These are phyloP conservation scores for Tapirus terrestris DNA, from an alignment of 2,113 vertebrate species.

Conservation along the genomic window DNA sequence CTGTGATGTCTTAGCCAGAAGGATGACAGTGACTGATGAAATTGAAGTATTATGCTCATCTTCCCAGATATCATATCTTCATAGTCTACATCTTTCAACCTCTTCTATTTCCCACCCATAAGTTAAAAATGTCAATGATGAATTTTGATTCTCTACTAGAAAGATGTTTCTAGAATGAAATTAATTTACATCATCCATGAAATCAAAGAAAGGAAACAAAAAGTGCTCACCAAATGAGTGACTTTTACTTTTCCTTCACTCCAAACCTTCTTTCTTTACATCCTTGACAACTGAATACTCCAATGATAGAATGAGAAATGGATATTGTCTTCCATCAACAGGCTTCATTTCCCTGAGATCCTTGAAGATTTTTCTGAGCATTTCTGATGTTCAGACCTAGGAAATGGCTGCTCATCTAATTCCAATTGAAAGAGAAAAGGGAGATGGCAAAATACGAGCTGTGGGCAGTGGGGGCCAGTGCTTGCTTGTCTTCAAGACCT, in stretches of 20 bases:
- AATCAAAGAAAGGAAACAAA: slow-evolving; percentile 25
- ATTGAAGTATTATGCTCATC: too few relatives aligned
- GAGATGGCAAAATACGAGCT: background rate
- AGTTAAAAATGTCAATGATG: background rate
- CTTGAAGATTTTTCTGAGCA: background rate
- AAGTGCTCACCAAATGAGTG: background rate
- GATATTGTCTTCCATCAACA: background rate
- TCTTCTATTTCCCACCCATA: background rate
- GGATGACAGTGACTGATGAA: background rate
- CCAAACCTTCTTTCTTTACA: background rate
- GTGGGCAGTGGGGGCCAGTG: background rate
- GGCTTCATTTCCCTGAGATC: background rate
- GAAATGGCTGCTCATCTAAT: background rate
- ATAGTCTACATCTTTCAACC: background rate
- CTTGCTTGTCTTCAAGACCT: background rate
- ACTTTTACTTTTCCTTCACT: background rate
- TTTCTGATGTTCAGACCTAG: background rate
- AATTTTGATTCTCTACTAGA: background rate
- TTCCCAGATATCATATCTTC: background rate
- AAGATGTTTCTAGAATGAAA: background rate
- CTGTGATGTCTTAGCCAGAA: background rate
- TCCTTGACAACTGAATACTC: background rate
- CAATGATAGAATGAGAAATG: background rate
- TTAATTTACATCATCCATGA: background rate
- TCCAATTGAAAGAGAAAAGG: background rate